Base-by-base conservation (phyloP, 92 coral and sea anemone genomes). In the Desmophyllum pertusum region DNA sequence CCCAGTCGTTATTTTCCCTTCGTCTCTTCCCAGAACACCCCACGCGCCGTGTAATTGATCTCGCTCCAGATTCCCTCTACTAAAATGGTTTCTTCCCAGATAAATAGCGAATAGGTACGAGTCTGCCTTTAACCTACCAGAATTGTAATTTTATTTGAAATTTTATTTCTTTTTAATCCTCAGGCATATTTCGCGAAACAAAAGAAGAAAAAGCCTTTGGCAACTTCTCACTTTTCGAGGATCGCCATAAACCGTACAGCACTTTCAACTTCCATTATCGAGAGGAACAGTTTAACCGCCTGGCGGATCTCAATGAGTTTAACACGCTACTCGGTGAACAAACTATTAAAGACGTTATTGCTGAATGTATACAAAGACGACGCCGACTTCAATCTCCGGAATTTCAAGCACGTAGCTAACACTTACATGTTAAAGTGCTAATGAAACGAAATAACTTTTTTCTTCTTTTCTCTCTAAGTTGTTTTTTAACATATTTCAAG, bases 221-320 rank as follows among this genome's bases (percentile, higher is more conserved):
- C 15, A 65, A 91, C 75, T 86, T 94, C 66, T 85, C 84, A n/a
- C 50, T 94, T n/a, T 94, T 94, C 75, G 98, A 94, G 33, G 90
- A 91, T 68, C 93, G 86, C 29, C 78, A 83, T 10, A 59, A 73
- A 35, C 84, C 85, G 36, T 94, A 89, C 86, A 89, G 93, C 73
- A 83, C 95, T 6, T 94, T 94, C 87, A 91, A 83, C 41, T 94
- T 94, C 65, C 86, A 94, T 31, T 91, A 91, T 61, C 59, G 64
- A 0, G 76, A 83, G 64, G 51, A 86, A 77, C 80, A 88, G 10
- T 94, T 86, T 65, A 89, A 89, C 41, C 86, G 93, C 15, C 83
- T 94, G 45, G 78, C 84, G 53, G 89, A 91, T 18, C 85, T 94
- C 37, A 79, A 82, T 74, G 86, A 91, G 41, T 94, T 86, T 84